Percentiles rank a stretch among this genome's conserved stretches.
Evolutionary conservation across 2,797 vertebrate genomes (phyloP).

Genomic region (Alosa sapidissima): DNA sequence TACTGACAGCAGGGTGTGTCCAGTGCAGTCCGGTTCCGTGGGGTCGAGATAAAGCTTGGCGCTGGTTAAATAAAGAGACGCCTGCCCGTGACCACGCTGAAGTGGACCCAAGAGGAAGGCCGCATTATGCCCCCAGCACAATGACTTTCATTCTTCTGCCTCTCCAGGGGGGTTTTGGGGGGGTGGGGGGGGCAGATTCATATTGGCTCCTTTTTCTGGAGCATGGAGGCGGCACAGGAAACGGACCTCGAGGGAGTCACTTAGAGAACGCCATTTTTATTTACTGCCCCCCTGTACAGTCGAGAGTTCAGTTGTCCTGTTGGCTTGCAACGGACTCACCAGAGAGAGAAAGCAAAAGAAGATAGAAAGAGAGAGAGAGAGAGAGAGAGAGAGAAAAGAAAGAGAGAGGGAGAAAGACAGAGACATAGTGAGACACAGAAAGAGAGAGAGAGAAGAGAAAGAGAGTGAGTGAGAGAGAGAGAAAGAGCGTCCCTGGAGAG

Average conservation of each 20-base stretch:
- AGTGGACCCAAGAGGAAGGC: constrained; percentile 55
- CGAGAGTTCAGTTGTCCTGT: not conserved
- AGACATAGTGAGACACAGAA: not conserved
- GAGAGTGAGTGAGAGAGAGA: not conserved
- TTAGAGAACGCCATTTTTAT: constrained; percentile 52
- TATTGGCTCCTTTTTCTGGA: constrained; percentile 46
- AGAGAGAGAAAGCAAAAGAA: not conserved
- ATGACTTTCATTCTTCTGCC: constrained; percentile 57
- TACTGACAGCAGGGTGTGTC: constrained; percentile 51
- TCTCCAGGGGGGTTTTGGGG: not conserved
- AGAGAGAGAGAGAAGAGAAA: not conserved
- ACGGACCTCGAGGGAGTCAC: constrained; percentile 50
- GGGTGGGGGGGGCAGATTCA: constrained; percentile 47
- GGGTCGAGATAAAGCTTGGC: constrained; percentile 47
- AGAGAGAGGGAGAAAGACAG: too few relatives aligned
- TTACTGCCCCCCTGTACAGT: constrained; percentile 45
- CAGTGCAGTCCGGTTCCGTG: constrained; percentile 15
- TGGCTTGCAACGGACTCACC: not conserved
- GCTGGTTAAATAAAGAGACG: constrained; percentile 53
- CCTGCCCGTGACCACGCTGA: constrained; percentile 33
- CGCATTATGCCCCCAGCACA: constrained; percentile 53
- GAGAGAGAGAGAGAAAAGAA: not conserved
- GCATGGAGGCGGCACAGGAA: constrained; percentile 58
- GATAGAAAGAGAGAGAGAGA: not conserved
- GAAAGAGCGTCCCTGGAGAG: not conserved